phyloP scores from a whole-genome alignment of 2,888 invertebrate genomes.

The Tethea ocularis region DNA sequence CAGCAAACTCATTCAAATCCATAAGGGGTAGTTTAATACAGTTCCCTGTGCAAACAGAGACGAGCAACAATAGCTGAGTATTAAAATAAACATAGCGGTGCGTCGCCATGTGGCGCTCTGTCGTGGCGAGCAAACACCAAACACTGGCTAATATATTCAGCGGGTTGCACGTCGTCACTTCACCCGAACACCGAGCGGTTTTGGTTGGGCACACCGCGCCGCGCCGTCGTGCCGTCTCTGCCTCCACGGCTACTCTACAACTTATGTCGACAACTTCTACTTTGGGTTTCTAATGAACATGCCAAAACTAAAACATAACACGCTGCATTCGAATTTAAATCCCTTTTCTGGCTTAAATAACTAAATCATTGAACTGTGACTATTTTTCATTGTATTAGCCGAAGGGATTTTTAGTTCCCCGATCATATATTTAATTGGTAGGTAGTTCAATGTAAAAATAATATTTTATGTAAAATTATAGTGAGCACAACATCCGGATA shows the following conservation, averaged over 20 bases:
- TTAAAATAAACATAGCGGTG: slow-evolving; percentile 78
- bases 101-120: slow-evolving; percentile 73
- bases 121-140: slow-evolving; percentile 68
- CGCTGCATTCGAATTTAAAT: not conserved
- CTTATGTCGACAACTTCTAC: slow-evolving; percentile 40
- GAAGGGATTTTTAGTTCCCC: slow-evolving; percentile 47
- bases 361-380: slow-evolving; percentile 16
- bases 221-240: slow-evolving; percentile 7
- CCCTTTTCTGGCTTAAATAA: not conserved
- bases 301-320: slow-evolving; percentile 23
- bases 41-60: slow-evolving; percentile 70
- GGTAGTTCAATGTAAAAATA: slow-evolving; percentile 48
- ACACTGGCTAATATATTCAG: slow-evolving; percentile 76
- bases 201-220: not conserved
- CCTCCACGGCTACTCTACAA: slow-evolving; percentile 24
- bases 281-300: slow-evolving; percentile 56
- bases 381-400: slow-evolving; percentile 55
- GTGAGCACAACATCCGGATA: too few species aligned
- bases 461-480: not conserved
- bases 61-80: slow-evolving; percentile 79
- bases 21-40: slow-evolving; percentile 70
- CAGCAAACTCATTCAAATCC: slow-evolving; percentile 57
- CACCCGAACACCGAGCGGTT: slow-evolving; percentile 29
- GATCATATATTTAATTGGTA: slow-evolving; percentile 39
- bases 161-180: slow-evolving; percentile 45